phyloP scores from a whole-genome alignment of 2,113 vertebrate genomes.

The Hiodon tergisus region DNA sequence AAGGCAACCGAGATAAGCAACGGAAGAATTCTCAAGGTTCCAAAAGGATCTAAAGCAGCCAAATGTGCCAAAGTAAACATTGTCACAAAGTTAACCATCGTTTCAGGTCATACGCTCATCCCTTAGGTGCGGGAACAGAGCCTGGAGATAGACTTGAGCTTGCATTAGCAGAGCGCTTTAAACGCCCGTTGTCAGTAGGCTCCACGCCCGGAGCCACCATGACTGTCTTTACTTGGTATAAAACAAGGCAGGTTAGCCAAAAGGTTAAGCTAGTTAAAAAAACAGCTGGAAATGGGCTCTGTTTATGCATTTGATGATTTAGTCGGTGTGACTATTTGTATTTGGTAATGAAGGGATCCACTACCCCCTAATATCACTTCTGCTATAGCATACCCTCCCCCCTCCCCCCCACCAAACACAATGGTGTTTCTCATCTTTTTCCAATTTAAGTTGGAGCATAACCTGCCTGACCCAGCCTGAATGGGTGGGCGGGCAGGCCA shows the following conservation, averaged over 20 bases:
- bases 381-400: conserved; percentile 6
- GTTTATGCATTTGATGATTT: too few relatives aligned
- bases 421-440: background rate
- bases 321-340: too few relatives aligned
- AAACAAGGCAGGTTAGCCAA: too few relatives aligned
- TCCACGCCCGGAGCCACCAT: background rate
- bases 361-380: background rate
- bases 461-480: too few relatives aligned
- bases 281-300: too few relatives aligned
- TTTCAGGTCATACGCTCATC: too few relatives aligned
- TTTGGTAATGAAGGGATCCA: too few relatives aligned
- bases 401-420: background rate
- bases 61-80: too few relatives aligned
- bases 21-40: background rate
- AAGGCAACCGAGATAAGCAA: background rate
- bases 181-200: background rate
- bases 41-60: background rate
- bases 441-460: too few relatives aligned
- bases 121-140: conserved; percentile 9
- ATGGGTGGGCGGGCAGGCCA: too few relatives aligned
- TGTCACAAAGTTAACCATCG: background rate
- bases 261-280: too few relatives aligned
- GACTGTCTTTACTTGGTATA: too few relatives aligned
- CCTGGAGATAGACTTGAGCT: conserved; percentile 23
- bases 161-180: background rate